These are phyloP conservation scores for Sisyra nigra DNA, from an alignment of 2,888 invertebrate genomes.

Conservation along the genomic window DNA sequence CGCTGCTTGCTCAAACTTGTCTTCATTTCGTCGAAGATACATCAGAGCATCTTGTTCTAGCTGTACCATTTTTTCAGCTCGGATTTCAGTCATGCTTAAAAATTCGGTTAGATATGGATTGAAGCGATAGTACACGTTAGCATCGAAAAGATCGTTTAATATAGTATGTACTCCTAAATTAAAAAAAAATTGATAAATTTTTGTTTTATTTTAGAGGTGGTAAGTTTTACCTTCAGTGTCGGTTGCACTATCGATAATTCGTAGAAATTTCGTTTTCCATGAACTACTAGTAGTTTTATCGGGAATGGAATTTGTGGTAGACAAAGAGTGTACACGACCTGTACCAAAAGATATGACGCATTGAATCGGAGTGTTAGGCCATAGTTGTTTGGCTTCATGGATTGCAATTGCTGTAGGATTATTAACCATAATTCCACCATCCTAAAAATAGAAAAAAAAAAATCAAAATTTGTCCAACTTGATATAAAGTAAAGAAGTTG, in stretches of 20 bases:
- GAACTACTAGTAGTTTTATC: constrained; percentile 26
- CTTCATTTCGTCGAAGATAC: constrained; percentile 66
- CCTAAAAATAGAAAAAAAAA: constrained; percentile 27
- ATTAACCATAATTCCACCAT: constrained; percentile 72
- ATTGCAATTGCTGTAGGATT: constrained; percentile 80
- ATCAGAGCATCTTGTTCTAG: constrained; percentile 59
- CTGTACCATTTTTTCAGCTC: constrained; percentile 50
- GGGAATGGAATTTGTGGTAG: constrained; percentile 22
- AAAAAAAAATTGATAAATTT: constrained; percentile 4
- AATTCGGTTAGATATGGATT: constrained; percentile 76
- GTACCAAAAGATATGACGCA: constrained; percentile 78
- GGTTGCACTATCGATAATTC: constrained; percentile 70
- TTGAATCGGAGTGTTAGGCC: constrained; percentile 56
- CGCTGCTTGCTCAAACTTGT: constrained; percentile 51
- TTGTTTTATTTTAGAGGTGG: too few relatives aligned
- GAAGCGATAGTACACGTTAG: constrained; percentile 62
- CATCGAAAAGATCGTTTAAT: constrained; percentile 57
- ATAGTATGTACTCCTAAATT: constrained; percentile 57
- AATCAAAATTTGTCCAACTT: background rate
- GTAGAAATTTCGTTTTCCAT: constrained; percentile 64
- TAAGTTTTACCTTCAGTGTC: constrained; percentile 76
- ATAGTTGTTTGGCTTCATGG: constrained; percentile 71
- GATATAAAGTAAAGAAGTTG: background rate
- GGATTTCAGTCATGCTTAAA: constrained; percentile 64
- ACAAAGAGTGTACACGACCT: constrained; percentile 35